Base-by-base conservation (phyloP, 2,888 invertebrate genomes). In the Cataglyphis cursor region DNA sequence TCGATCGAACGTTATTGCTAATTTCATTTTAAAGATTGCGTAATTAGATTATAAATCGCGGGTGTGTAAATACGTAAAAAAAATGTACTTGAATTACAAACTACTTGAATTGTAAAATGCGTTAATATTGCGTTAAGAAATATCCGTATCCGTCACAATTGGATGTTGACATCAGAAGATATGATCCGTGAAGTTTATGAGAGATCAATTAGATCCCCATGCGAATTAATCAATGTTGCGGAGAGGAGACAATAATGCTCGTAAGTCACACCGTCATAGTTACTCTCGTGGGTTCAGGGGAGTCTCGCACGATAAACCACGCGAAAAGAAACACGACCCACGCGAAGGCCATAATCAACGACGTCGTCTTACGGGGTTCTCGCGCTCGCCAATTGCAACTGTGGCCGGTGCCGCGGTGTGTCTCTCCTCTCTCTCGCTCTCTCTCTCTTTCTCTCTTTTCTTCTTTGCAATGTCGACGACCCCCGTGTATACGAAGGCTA, bases 281-380 rank as follows among this genome's bases (percentile, higher is more conserved):
- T 82, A 83, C 81, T 88, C 83, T 70, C 24, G 15, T 57, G 35
- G 48, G 61, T 44, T 44, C 64, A 65, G 21, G 62, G 65, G 44
- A 65, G 57, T 64, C 18, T 62, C 57, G 81, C 24, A 54, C 28
- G 74, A 61, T 38, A 70, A 82, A 66, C 41, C 76, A 72, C 31
- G 74, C 48, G 81, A 51, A 84, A 82, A 89, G 85, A 85, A 88
- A 78, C 76, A 81, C 89, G 89, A 84, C 89, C 89, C 90, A 89
- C 89, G 90, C 89, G 83, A 90, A 85, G 89, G 61, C 90, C 85
- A 78, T 90, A 89, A 90, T 89, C 90, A 88, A 84, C 65, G 73
- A 68, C 82, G 83, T 84, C 85, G 83, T 88, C 85, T 85, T 90
- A 84, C 86, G 82, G 85, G 86, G 82, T 78, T 70, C 74, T 72